Evolutionary conservation across 1,140 invertebrate species (phyloP).

Genomic region (Phymastichus coffea): DNA sequence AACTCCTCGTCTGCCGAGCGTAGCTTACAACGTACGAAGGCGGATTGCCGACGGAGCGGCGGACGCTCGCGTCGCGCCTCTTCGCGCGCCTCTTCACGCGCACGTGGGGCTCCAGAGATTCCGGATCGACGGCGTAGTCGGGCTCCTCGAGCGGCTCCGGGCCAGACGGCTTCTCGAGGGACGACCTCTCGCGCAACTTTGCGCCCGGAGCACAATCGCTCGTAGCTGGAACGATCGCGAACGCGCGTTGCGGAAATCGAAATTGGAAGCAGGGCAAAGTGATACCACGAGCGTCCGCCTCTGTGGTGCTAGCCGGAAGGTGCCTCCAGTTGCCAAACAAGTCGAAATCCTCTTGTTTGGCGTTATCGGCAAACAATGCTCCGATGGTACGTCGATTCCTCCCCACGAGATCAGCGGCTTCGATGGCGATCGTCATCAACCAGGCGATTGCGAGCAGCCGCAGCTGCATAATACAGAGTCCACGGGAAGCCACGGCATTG

Average conservation of each 20-base stretch:
- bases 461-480: constrained; percentile 5
- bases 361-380: background rate
- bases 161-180: too few relatives aligned
- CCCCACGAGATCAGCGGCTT: background rate
- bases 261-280: too few relatives aligned
- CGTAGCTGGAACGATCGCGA: too few relatives aligned
- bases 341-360: background rate
- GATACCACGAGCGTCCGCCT: too few relatives aligned
- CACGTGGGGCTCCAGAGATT: constrained; percentile 14
- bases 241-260: too few relatives aligned
- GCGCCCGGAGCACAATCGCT: too few relatives aligned
- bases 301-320: too few relatives aligned
- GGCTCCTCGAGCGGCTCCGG: constrained; percentile 21
- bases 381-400: background rate
- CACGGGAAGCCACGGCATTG: background rate
- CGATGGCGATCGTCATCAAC: background rate
- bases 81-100: constrained; percentile 31
- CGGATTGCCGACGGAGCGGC: too few relatives aligned
- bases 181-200: too few relatives aligned
- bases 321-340: background rate
- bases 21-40: too few relatives aligned
- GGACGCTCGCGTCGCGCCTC: too few relatives aligned
- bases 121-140: constrained; percentile 8
- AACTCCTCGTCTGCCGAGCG: too few relatives aligned
- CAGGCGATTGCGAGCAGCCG: constrained; percentile 12